Conservation (phyloP, 2,113 vertebrate species). For the Scalopus aquaticus region DNA sequence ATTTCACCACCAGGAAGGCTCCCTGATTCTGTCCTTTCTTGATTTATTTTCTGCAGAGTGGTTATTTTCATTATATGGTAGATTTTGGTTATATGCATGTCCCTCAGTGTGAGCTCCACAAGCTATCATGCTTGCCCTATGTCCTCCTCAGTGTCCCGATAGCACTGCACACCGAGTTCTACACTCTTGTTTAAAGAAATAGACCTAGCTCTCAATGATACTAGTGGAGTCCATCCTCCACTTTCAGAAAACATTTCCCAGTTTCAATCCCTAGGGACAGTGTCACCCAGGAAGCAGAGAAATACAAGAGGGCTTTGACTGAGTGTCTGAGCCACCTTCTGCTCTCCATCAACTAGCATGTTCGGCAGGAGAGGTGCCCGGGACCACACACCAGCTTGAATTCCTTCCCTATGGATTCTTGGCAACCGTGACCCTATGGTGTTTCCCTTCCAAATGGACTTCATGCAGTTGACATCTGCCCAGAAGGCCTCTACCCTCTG, state of each 20-base stretch:
- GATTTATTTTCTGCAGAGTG: not conserved
- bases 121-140: not conserved
- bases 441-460: slow-evolving; percentile 73
- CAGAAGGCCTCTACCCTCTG: slow-evolving; percentile 59
- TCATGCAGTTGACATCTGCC: slow-evolving; percentile 70
- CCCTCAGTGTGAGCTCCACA: not conserved
- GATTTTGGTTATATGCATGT: not conserved
- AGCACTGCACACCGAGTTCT: not conserved
- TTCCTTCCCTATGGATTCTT: slow-evolving; percentile 61
- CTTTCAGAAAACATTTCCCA: slow-evolving; percentile 15
- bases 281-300: not conserved
- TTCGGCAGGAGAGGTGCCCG: not conserved
- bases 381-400: slow-evolving; percentile 20
- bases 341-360: not conserved
- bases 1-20: too few species aligned
- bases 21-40: not conserved
- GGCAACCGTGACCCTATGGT: slow-evolving; percentile 3
- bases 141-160: not conserved
- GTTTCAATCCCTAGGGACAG: not conserved
- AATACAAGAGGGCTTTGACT: not conserved
- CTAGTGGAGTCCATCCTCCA: not conserved
- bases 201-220: not conserved
- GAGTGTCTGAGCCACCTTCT: not conserved
- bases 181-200: not conserved
- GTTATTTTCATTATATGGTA: not conserved